A percentile compares a stretch with the other conserved stretches of the same genome.
Conservation (phyloP, 2,888 invertebrate genomes). For the Venustoraphidia nigricollis region DNA sequence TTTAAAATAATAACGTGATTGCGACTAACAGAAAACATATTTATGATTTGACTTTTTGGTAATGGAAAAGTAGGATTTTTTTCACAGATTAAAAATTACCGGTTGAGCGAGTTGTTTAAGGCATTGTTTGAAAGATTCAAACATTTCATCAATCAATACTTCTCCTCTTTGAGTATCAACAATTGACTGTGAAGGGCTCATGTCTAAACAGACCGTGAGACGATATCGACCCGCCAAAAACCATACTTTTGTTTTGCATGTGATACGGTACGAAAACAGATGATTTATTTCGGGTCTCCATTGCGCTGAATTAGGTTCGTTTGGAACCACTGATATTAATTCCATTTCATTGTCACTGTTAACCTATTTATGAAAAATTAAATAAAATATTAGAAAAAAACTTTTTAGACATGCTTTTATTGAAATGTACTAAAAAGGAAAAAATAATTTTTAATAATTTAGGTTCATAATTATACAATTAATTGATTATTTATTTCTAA, state of each 20-base stretch:
- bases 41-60: neutral
- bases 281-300: slow-evolving; percentile 32
- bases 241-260: slow-evolving; percentile 40
- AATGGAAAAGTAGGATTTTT: slow-evolving; percentile 1
- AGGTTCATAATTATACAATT: too few relatives aligned
- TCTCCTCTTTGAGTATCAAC: slow-evolving; percentile 46
- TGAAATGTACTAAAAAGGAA: too few relatives aligned
- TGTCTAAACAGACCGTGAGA: slow-evolving; percentile 59
- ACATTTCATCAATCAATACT: slow-evolving; percentile 44
- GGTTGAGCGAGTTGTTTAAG: slow-evolving; percentile 38
- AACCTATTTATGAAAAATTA: slow-evolving; percentile 20
- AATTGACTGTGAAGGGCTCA: slow-evolving; percentile 60
- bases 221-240: slow-evolving; percentile 56
- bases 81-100: slow-evolving; percentile 23
- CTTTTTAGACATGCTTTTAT: too few relatives aligned
- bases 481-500: too few relatives aligned
- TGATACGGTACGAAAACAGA: slow-evolving; percentile 34
- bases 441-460: too few relatives aligned
- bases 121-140: slow-evolving; percentile 35
- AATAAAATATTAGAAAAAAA: too few relatives aligned
- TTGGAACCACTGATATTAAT: slow-evolving; percentile 45
- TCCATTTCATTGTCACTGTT: slow-evolving; percentile 39
- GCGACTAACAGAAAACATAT: slow-evolving; percentile 6
- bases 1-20: too few relatives aligned
- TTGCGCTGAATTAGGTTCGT: slow-evolving; percentile 25